Conservation (phyloP, 2,797 vertebrate genomes). For the Sebastes glaucus region DNA sequence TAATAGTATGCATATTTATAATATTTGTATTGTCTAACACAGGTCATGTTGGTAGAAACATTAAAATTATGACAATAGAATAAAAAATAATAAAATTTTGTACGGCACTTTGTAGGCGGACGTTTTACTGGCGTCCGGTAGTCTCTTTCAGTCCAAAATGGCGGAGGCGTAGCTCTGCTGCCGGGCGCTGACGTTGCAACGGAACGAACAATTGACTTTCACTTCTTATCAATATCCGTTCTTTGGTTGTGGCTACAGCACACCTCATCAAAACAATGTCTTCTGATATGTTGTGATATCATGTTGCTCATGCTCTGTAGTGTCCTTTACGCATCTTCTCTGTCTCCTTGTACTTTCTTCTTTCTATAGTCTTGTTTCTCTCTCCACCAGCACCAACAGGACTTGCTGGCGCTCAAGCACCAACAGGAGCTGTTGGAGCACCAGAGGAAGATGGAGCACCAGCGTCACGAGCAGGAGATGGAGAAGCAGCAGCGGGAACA, state of each 20-base stretch:
- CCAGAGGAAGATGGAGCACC: slow-evolving; percentile 95
- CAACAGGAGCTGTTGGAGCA: slow-evolving; percentile 97
- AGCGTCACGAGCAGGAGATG: slow-evolving; percentile 93
- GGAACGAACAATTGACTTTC: too few species aligned
- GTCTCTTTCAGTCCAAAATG: too few species aligned
- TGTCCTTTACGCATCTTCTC: not conserved
- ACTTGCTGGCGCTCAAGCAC: slow-evolving; percentile 94
- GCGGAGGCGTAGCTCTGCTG: too few species aligned
- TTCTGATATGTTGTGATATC: not conserved
- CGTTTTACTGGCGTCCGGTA: too few species aligned
- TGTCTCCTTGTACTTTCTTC: not conserved
- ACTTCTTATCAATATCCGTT: too few species aligned
- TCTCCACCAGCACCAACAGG: slow-evolving; percentile 91
- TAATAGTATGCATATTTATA: too few species aligned
- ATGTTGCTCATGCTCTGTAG: not conserved
- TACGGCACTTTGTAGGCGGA: too few species aligned
- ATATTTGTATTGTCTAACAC: too few species aligned
- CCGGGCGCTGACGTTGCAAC: too few species aligned
- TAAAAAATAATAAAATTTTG: too few species aligned
- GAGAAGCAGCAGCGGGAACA: slow-evolving; percentile 97
- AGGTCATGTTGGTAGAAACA: too few species aligned
- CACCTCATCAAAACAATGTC: not conserved
- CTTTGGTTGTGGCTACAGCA: not conserved
- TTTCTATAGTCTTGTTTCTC: not conserved
- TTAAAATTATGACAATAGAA: too few species aligned